Percentiles rank a stretch among this genome's conserved stretches.
These are phyloP conservation scores for Anolis sagrei DNA, from an alignment of 2,113 vertebrate species.

Conservation along the genomic window DNA sequence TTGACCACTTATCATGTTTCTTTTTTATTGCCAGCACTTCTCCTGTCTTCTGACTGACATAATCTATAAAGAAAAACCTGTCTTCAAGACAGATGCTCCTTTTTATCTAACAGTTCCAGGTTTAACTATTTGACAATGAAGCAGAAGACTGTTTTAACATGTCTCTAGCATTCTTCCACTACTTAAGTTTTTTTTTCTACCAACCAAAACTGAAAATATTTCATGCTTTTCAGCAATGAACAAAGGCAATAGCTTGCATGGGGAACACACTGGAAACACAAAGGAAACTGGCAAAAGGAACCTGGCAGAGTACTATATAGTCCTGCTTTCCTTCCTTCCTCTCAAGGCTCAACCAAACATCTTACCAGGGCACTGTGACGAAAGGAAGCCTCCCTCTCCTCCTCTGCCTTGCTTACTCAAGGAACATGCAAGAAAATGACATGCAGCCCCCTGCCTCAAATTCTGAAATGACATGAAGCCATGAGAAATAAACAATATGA, in stretches of 20 bases:
- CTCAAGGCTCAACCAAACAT: neutral
- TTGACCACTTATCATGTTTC: neutral
- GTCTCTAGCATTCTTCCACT: neutral
- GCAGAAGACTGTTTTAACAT: neutral
- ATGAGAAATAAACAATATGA: neutral
- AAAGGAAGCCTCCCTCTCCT: neutral
- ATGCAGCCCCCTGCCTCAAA: neutral
- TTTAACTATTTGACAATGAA: neutral
- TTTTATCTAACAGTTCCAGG: conserved; percentile 11
- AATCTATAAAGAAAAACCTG: conserved; percentile 7
- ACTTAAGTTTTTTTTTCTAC: neutral
- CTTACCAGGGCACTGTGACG: too few species aligned
- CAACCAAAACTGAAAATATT: neutral
- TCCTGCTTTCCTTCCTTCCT: too few species aligned
- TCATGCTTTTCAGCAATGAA: neutral
- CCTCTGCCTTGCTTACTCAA: neutral
- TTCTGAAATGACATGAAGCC: neutral
- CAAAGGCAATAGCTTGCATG: neutral
- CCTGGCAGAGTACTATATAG: neutral
- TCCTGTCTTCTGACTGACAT: neutral
- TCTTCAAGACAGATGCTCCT: neutral
- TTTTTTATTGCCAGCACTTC: neutral
- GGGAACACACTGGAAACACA: neutral
- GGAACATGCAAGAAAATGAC: neutral
- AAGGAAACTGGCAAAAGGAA: neutral